These are phyloP conservation scores for Prosopocoilus inquinatus DNA, from an alignment of 2,888 invertebrate genomes.

Conservation along the genomic window DNA sequence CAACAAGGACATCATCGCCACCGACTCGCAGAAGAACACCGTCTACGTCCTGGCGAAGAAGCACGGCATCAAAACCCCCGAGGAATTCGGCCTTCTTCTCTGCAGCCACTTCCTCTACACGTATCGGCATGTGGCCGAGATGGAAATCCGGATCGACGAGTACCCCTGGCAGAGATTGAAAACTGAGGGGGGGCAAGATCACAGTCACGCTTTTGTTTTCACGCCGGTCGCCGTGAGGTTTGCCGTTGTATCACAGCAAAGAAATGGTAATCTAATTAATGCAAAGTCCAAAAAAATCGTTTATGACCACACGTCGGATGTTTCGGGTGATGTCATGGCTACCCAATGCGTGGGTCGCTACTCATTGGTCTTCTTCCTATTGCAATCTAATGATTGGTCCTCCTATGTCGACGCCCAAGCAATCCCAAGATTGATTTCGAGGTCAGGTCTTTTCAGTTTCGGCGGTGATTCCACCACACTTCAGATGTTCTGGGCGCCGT, in stretches of 20 bases:
- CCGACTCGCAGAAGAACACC: slow-evolving; percentile 81
- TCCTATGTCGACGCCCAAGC: no score
- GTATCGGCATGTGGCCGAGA: slow-evolving; percentile 72
- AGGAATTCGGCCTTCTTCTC: slow-evolving; percentile 72
- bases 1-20: slow-evolving; percentile 77
- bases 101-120: slow-evolving; percentile 72
- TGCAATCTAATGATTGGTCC: no score
- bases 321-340: no score
- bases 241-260: slow-evolving; percentile 65
- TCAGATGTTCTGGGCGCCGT: no score
- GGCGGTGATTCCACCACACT: no score
- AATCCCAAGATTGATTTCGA: no score
- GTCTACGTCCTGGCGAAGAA: slow-evolving; percentile 77
- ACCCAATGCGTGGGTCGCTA: no score
- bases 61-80: slow-evolving; percentile 72
- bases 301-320: no score
- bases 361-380: no score
- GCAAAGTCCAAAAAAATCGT: not conserved
- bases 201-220: slow-evolving; percentile 76
- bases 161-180: slow-evolving; percentile 74
- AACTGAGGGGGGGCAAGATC: slow-evolving; percentile 52
- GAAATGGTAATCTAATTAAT: slow-evolving; percentile 58
- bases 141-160: slow-evolving; percentile 67
- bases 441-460: no score
- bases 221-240: slow-evolving; percentile 66